Conservation (phyloP, 35 echinoderm and acorn worm species). For the Antedon bifida region DNA sequence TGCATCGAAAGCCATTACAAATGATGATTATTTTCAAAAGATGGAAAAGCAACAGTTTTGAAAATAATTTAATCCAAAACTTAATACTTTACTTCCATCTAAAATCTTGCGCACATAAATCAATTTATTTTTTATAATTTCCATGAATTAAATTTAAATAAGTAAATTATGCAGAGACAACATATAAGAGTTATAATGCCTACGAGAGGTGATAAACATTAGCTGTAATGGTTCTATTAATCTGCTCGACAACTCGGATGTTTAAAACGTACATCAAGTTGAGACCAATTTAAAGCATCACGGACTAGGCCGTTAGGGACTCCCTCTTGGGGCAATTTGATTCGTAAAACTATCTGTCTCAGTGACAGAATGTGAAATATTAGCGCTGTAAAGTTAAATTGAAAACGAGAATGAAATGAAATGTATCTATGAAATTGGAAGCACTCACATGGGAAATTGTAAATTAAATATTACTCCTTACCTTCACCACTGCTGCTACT, state of each 20-base stretch:
- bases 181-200: no score
- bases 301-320: background rate
- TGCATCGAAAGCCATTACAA: no score
- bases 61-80: no score
- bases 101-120: no score
- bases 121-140: no score
- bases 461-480: background rate
- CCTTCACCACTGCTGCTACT: background rate
- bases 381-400: background rate
- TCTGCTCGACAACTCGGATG: background rate
- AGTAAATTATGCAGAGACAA: no score
- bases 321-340: background rate
- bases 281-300: background rate
- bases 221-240: background rate
- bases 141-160: no score
- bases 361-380: background rate
- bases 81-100: no score
- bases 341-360: background rate
- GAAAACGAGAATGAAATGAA: background rate
- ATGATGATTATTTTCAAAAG: no score
- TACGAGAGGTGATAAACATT: background rate
- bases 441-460: background rate
- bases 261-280: background rate
- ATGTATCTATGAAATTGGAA: background rate
- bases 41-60: no score